Conservation (phyloP, 1,140 invertebrate genomes). For the Pteromalus puparum region DNA sequence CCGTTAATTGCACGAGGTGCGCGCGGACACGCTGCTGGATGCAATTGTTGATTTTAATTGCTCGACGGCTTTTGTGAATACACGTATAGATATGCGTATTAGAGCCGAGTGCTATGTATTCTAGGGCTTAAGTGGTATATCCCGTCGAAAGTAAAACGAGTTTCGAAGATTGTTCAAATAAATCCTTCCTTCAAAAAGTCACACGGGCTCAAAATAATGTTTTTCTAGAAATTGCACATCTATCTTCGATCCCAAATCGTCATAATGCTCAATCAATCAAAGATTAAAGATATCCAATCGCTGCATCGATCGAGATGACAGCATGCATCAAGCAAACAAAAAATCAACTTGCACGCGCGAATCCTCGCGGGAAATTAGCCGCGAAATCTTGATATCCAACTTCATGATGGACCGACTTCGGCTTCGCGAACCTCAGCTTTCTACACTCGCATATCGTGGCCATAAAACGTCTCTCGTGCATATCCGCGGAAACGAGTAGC, state of each 20-base stretch:
- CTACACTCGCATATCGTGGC: not conserved
- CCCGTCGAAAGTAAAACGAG: too few species aligned
- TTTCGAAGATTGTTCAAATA: too few species aligned
- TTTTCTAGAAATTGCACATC: too few species aligned
- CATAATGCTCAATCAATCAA: not conserved
- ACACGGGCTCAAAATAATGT: too few species aligned
- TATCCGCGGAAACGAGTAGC: slow-evolving; percentile 19
- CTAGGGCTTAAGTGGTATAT: too few species aligned
- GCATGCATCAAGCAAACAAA: too few species aligned
- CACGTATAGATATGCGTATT: not conserved
- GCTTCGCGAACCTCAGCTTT: not conserved
- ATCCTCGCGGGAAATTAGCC: not conserved
- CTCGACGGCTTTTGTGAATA: not conserved
- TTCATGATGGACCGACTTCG: not conserved
- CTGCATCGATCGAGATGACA: too few species aligned
- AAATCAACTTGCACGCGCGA: not conserved
- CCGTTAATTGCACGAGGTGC: slow-evolving; percentile 22
- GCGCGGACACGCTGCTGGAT: not conserved
- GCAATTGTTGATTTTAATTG: slow-evolving; percentile 42
- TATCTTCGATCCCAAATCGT: too few species aligned
- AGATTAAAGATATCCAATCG: not conserved
- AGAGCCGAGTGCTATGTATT: too few species aligned
- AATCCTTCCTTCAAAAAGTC: too few species aligned
- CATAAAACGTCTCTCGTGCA: not conserved
- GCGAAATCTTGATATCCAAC: not conserved